Base-by-base conservation (phyloP, 2,888 invertebrate species). In the Troilus luridus region DNA sequence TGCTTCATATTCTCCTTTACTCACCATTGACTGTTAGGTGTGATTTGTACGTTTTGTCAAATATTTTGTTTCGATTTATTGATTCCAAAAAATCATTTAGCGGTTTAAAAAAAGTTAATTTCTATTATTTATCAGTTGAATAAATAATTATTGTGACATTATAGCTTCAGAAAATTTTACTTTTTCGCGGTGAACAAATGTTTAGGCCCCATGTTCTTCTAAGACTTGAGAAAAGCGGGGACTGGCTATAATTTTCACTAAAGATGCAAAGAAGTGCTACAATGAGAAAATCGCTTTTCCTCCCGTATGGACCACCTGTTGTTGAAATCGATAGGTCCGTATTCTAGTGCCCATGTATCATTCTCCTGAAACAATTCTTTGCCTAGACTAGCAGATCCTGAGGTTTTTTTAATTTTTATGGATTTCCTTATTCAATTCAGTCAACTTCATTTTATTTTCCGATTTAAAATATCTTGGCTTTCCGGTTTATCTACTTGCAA, bases 291-390 rank as follows among this genome's bases (percentile, higher is more conserved):
- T 77, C 17, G 72, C 17, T 77, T 27, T 77, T 41, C 85, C 85
- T 85, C 85, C 56, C n/a, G 85, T 85, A 85, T 85, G 85, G n/a
- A 56, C 85, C 85, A 85, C 85, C 85, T 85, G 85, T 85, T 85
- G 85, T 85, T 58, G 3, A 6, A 85, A 85, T 85, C 85, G 85
- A 85, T 85, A 54, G 85, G 10, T 58, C 56, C 58, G n/a, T 56
- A 58, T 85, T 58, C 54, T 58, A 56, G 56, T 85, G 85, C n/a
- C 85, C 85, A 56, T 85, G 56, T 56, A 85, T 85, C 85, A 85
- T 85, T 85, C 85, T 56, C 85, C 85, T 85, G 11, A 85, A 85
- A 85, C 56, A 85, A 85, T 85, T 85, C 85, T 56, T 85, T 85
- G n/a, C 56, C n/a, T 56, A 56, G 72, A 27, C 17, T 41, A 77